Base-by-base conservation (phyloP, 2,113 vertebrate species). In the Ranitomeya imitator region DNA sequence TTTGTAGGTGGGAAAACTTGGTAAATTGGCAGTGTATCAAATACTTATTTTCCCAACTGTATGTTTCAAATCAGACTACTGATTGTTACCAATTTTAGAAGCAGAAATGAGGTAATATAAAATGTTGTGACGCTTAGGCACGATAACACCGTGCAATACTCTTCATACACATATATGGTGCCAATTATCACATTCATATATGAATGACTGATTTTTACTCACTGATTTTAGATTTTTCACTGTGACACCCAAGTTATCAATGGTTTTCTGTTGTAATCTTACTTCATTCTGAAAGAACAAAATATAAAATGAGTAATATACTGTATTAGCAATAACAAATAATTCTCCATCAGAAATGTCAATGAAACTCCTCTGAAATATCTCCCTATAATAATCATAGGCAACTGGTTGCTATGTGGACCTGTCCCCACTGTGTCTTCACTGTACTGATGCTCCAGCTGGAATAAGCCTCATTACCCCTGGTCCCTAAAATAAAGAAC, bases 191-290 rank as follows among this genome's bases (percentile, higher is more conserved):
- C 2, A 74, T 73, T 37, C 6, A 19, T 51, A 23, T 67, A 65
- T 23, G 10, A 52, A 51, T 37, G 21, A 51, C 7, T 45, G 9
- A 45, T 74, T 37, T 45, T 31, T n/a, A 91, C 94, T 94, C 92
- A 94, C 93, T 90, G 92, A 92, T 93, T 87, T 92, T 80, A 94
- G 90, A 65, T 87, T 91, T 86, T 89, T 91, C 88, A 94, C 90
- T 0, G 69, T 91, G 89, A 92, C 76, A 90, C 94, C 91, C 90
- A 95, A 90, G 57, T 91, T 90, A 85, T 89, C 90, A 91, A 94
- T 94, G 51, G 91, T 93, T 90, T 91, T 95, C 91, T 93, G 92
- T 78, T 93, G 91, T 67, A 87, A 90, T 91, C 51, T 85, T 82
- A 94, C 91, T 90, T 94, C 91, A 92, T 91, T 92, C 93, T 95